Percentiles rank a stretch among this genome's conserved stretches.
phyloP scores from a whole-genome alignment of 2,113 vertebrate genomes.

The Oryzias javanicus region DNA sequence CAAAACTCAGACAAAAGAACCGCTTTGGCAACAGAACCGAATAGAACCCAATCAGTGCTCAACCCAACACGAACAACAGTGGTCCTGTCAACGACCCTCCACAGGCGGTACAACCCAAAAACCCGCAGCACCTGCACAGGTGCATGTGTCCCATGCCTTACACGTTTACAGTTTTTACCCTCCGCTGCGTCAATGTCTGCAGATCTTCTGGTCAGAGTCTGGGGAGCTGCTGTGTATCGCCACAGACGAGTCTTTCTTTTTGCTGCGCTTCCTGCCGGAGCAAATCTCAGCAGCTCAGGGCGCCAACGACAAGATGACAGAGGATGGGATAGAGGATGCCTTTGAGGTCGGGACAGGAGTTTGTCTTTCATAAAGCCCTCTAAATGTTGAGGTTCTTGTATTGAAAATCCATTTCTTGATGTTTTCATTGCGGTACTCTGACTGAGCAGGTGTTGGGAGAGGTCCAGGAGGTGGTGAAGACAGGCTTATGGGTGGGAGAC shows the following conservation, averaged over 20 bases:
- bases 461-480: slow-evolving; percentile 98
- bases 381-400: neutral
- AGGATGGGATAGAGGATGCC: slow-evolving; percentile 98
- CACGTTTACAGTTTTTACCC: too few relatives aligned
- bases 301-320: slow-evolving; percentile 92
- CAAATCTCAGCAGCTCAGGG: slow-evolving; percentile 94
- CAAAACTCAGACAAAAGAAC: too few relatives aligned
- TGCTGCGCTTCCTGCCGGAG: slow-evolving; percentile 92
- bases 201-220: slow-evolving; percentile 99
- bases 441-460: slow-evolving; percentile 90
- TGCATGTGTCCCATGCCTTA: too few relatives aligned
- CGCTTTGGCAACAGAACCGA: too few relatives aligned
- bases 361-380: neutral
- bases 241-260: slow-evolving; percentile 98
- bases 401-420: neutral
- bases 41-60: too few relatives aligned
- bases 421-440: neutral
- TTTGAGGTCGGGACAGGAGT: slow-evolving; percentile 83
- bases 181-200: slow-evolving; percentile 13
- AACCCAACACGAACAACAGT: too few relatives aligned
- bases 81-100: too few relatives aligned
- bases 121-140: too few relatives aligned
- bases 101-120: too few relatives aligned
- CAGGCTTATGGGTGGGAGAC: slow-evolving; percentile 96
- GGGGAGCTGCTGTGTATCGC: slow-evolving; percentile 98